Base-by-base conservation (phyloP, 2,113 vertebrate species). In the Eptesicus fuscus region DNA sequence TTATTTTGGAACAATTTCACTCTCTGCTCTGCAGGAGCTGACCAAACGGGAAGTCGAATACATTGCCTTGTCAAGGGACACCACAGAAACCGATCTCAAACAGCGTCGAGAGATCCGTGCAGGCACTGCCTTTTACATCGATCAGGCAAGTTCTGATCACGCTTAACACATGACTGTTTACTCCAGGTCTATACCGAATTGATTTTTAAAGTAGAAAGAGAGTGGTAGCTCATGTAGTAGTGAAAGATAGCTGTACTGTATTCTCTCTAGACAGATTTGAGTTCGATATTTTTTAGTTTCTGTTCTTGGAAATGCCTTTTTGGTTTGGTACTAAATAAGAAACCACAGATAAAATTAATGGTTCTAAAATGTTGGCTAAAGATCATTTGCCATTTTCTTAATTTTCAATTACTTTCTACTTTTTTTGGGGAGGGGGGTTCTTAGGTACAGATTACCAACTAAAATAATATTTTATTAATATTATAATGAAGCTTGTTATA, bases 81-180 rank as follows among this genome's bases (percentile, higher is more conserved):
- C 99, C 53, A 99, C 99, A 1, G 99, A 99, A 97, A 99, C 99
- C 0, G 99, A 99, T 96, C 99, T 99, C 79, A 99, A 99, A 85
- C 99, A 99, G 97, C 98, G 99, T 47, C 98, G 99, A 79, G 99
- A 99, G 98, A 99, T 99, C 94, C 98, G 99, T 25, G 98, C 98
- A 4, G 99, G 99, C 74, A 99, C 99, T 0, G 99, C 99, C 18
- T 99, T 99, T 97, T 99, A 99, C 93, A 98, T 99, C 20, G 99
- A 99, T 97, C 99, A 99, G 99, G 99, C 98, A 98, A 98, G 98
- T 98, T 93, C 67, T 35, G 71, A 5, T 47, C 37, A 16, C 0
- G 8, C 2, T 25, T 51, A 17, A 67, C 5, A n/a, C 22, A 8
- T 14, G 51, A 51, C 14, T 77, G 28, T 65, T 95, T 84, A 80